Base-by-base conservation (phyloP, 1,140 invertebrate genomes). In the Drosophila oshimai region DNA sequence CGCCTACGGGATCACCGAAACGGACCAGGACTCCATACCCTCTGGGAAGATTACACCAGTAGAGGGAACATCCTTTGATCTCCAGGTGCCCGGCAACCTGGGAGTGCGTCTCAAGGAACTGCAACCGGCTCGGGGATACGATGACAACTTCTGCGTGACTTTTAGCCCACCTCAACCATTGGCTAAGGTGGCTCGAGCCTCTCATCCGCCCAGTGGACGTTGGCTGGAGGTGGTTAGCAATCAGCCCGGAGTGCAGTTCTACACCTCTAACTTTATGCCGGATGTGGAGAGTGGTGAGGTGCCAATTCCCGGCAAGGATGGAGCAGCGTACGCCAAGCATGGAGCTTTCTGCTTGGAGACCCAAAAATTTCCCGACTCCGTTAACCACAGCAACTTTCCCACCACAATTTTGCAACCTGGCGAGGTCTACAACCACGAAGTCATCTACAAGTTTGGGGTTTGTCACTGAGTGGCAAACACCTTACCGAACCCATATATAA, bases 341-440 rank as follows among this genome's bases (percentile, higher is more conserved):
- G 95, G 94, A 2, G 97, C 94, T 2, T 95, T 99, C 72, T 98
- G 97, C 87, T 92, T 86, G 26, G 98, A 99, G 91, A 97, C 98
- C 0, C 98, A 99, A 91, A 96, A 96, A 83, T 99, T 95, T 92
- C 98, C 98, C 0, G 96, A 99, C 92, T 96, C 97, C n/a, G 92
- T 98, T 0, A 97, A 99, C 92, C 94, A 97, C 90, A 94, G 89
- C 7, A 94, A 95, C 65, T 97, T 97, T 89, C 96, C 96, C 1
- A 93, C 93, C 24, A 92, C 93, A n/a, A 91, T 97, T 28, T 58
- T 97, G 15, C 92, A 92, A 60, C 96, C 96, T 5, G 95, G 95
- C 0, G 92, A 95, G 29, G 83, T 93, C 1, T 97, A 97, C 77
- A 81, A 90, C 9, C 95, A 94, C 70, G 86, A 86, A 62, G 93